These are phyloP conservation scores for Plotosus lineatus DNA, from an alignment of 2,113 vertebrate genomes.

Conservation along the genomic window DNA sequence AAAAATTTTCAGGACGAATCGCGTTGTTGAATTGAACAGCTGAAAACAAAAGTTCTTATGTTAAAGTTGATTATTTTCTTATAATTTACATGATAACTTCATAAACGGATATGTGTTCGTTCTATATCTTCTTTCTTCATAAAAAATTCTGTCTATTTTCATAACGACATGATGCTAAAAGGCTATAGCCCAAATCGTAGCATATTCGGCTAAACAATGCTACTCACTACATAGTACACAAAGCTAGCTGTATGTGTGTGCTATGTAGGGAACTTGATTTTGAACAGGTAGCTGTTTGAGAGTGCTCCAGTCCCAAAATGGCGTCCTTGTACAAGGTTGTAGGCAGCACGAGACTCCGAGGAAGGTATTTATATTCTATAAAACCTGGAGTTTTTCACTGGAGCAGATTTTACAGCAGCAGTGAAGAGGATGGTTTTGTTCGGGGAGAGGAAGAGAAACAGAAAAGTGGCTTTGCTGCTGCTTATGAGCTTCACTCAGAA, in stretches of 20 bases:
- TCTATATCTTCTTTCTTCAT: neutral
- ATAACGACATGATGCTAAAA: neutral
- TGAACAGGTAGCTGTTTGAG: neutral
- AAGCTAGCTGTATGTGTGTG: neutral
- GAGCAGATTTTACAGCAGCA: slow-evolving; percentile 16
- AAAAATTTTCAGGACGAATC: neutral
- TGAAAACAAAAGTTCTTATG: neutral
- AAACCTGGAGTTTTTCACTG: neutral
- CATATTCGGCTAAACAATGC: neutral
- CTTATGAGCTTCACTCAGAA: slow-evolving; percentile 68
- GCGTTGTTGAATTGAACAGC: neutral
- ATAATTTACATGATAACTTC: neutral
- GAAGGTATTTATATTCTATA: neutral
- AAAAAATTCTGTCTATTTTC: neutral
- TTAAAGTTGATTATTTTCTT: neutral
- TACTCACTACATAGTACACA: neutral
- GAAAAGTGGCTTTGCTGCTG: slow-evolving; percentile 68
- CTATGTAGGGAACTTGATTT: neutral
- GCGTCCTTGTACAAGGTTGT: slow-evolving; percentile 56
- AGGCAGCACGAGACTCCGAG: neutral
- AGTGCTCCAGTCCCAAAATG: slow-evolving; percentile 52
- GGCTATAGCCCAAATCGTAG: neutral
- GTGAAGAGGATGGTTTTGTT: neutral
- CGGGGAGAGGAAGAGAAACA: slow-evolving; percentile 35
- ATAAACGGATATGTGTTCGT: neutral